Base-by-base conservation (phyloP, 2,888 invertebrate genomes). In the Drosophila flavopinicola region DNA sequence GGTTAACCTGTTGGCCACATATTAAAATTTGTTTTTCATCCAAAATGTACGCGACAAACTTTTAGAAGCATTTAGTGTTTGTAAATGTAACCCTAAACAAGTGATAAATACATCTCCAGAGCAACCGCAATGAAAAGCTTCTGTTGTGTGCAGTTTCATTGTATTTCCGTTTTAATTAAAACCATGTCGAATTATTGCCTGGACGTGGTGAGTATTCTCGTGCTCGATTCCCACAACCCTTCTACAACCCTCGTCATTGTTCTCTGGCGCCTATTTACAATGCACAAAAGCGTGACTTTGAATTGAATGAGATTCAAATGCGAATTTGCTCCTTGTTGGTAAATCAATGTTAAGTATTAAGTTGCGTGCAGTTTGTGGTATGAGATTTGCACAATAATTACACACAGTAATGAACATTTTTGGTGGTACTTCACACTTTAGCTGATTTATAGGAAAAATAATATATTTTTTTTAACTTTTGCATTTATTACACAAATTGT, bases 151-250 rank as follows among this genome's bases (percentile, higher is more conserved):
- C 49, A 20, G 27, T 20, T 49, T 32, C 11, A 52, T 32, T 52
- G 15, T 11, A 32, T 5, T 32, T 32, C 20, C 20, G 25, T 63
- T 63, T 59, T 60, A 60, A 60, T 60, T 60, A 51, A 60, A 60
- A 63, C 27, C 38, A 30, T 39, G 51, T 39, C 32, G 11, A 60
- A 27, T 49, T 39, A 39, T 48, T 63, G 51, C 27, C 11, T 6
- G 15, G 1, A 61, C 38, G 25, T 61, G 63, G 27, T 44, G 23
- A 2, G 30, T 23, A 7, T 49, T 27, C 10, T 37, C n/a, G n/a
- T n/a, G n/a, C n/a, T n/a, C n/a, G n/a, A n/a, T n/a, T n/a, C n/a
- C n/a, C n/a, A n/a, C n/a, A n/a, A n/a, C 11, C 10, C 27, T 25
- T 15, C 15, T 11, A 29, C 17, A 17, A 30, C 15, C 59, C 57